Base-by-base conservation (phyloP, 1,140 invertebrate species). In the Oryctes rhinoceros region DNA sequence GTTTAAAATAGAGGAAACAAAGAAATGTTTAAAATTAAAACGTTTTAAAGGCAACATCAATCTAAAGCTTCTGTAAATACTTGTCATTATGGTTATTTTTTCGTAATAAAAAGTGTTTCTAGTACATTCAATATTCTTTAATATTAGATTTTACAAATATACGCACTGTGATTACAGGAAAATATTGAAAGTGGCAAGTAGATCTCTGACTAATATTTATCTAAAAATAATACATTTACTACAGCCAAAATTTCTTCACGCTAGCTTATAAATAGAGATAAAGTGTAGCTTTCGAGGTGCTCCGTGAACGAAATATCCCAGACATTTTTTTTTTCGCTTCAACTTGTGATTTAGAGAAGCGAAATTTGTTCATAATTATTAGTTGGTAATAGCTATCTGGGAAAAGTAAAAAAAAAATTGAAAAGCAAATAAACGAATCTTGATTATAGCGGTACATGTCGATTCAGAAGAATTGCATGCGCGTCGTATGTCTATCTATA, bases 221-320 rank as follows among this genome's bases (percentile, higher is more conserved):
- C 65, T 71, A 71, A 71, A 71, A 71, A 71, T 71, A 71, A 71
- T 71, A 71, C 65, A 71, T 71, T 71, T 71, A 71, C 65, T 71
- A 71, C 65, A 71, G 65, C 65, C 65, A 71, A 71, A 71, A 71
- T 71, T 71, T 71, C 65, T 71, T 71, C 65, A 71, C 65, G 65
- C 65, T 71, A 71, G 65, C 65, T 71, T 71, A 71, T 71, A 71
- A 71, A 71, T 71, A 71, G 65, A 37, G 65, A 71, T 71, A 71
- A 71, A 71, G 65, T 71, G 24, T 24, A 71, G 65, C 24, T 71
- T 71, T 71, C 65, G 35, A 71, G 65, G 7, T 35, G 65, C 65
- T 59, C 7, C 24, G 18, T 71, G 24, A 24, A 71, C 65, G 65
- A 71, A 71, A 71, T 71, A 35, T 2, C 20, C 35, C 24, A 30